Evolutionary conservation across 2,888 invertebrate species (phyloP).

Genomic region (Colostygia pectinataria): DNA sequence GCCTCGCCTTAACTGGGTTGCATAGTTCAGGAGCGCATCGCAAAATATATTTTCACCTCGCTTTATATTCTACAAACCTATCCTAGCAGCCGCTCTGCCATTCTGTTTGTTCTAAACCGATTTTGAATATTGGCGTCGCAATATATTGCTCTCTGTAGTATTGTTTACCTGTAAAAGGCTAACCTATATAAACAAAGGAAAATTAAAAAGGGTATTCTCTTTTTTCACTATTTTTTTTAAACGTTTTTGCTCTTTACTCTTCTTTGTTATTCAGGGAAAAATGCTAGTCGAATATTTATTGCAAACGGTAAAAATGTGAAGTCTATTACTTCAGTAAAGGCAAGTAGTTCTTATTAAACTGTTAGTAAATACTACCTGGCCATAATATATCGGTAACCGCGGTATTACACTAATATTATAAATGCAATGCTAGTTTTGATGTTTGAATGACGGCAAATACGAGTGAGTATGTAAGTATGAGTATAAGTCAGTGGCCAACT

Average conservation of each 20-base stretch:
- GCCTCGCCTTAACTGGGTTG: slow-evolving; percentile 17
- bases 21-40: slow-evolving; percentile 20
- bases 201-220: not conserved
- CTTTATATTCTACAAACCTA: slow-evolving; percentile 11
- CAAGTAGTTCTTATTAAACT: too few relatives aligned
- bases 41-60: slow-evolving; percentile 11
- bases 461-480: too few relatives aligned
- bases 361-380: too few relatives aligned
- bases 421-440: too few relatives aligned
- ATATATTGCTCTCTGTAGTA: slow-evolving; percentile 7
- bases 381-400: not conserved
- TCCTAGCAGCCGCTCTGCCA: slow-evolving; percentile 2
- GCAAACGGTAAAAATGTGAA: too few relatives aligned
- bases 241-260: not conserved
- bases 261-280: not conserved
- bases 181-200: not conserved
- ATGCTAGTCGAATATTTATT: not conserved
- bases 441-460: too few relatives aligned
- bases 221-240: not conserved
- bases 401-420: not conserved
- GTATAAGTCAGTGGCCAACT: too few relatives aligned
- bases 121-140: slow-evolving; percentile 17
- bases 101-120: slow-evolving; percentile 12
- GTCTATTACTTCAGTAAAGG: not conserved
- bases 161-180: slow-evolving; percentile 9